Evolutionary conservation across 2,113 vertebrate species (phyloP), one percentile per base, ranked within the genome.

Genomic region (Epinephelus fuscoguttatus): DNA sequence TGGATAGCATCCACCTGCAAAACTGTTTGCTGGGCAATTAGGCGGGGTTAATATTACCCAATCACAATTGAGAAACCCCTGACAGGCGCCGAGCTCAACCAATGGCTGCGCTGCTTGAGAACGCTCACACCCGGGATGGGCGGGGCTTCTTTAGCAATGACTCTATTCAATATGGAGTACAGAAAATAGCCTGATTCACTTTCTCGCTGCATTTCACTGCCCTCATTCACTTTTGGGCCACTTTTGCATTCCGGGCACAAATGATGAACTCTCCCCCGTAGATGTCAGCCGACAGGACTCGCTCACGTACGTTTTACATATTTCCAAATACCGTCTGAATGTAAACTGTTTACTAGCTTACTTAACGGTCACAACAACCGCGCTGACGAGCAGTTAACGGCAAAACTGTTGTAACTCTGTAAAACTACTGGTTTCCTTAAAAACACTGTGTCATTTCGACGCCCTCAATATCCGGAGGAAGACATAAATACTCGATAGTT

Each of bases 151-250:
- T 37, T 19, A 7, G 80, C 78, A 81, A 74, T 8, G 75, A 56
- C 59, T 57, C 74, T 82, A 27, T 89, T 88, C 92, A 94, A 94
- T 19, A 94, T 94, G 94, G 94, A 94, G 94, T 89, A 78, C 79
- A 85, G 85, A 82, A 63, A 85, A 68, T 91, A 89, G 84, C 50
- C 45, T 11, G 80, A 60, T 62, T 80, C 81, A 62, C 57, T 17
- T 37, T 37, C 33, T 37, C 33, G 33, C 79, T 27, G 25, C 70
- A 53, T 72, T 67, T 62, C 23, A 21, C 4, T 27, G 50, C 55
- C 70, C 45, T 18, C 63, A 25, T 55, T 84, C 37, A 7, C 4
- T 27, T 77, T 62, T 61, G 9, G 23, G 10, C 3, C 4, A 30
- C 8, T 57, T 69, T 50, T 59, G 27, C 6, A 49, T 18, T 13